Evolutionary conservation across 1,140 invertebrate genomes (phyloP), one percentile per base, ranked within the genome.

Genomic region (Armadillidium nasatum): DNA sequence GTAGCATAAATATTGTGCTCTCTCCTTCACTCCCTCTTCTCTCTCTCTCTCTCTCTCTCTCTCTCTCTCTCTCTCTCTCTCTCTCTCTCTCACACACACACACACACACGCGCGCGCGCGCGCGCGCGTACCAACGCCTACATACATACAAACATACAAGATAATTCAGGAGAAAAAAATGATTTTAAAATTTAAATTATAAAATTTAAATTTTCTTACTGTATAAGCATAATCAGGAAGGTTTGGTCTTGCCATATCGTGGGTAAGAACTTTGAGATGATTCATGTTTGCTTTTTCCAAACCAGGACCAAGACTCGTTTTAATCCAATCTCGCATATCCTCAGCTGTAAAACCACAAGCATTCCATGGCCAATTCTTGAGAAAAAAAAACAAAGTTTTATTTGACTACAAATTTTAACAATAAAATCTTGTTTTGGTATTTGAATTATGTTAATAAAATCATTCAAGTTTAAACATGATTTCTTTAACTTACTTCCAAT

Each of bases 321-420:
- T 85, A 13, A 93, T 84, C 78, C 78, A 79, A 11, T 67, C 84
- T 4, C 87, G 85, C 82, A 90, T 85, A 45, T 83, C 82, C n/a
- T 85, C 82, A 0, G 92, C 87, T 0, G 87, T 88, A 89, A 94
- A 95, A 3, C 88, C 91, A 85, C 96, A 88, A 21, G 88, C 87
- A 83, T 94, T 91, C 78, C 93, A 91, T 0, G 84, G 83, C 4
- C 89, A 85, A 0, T 88, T 82, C 0, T 85, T 82, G 87, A 22
- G 69, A 21, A 15, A 10, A 9, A 23, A 43, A 71, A 15, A 50
- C 15, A 50, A 50, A 10, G 46, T 10, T 50, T 50, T 50, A 15
- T 15, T 50, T 50, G 15, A 15, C 15, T 50, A 50, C 46, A 50
- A 10, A 15, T 50, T 15, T 15, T 50, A 10, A 9, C 46, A 10